Evolutionary conservation across 2,888 invertebrate genomes (phyloP).

Genomic region (Philonicus albiceps): DNA sequence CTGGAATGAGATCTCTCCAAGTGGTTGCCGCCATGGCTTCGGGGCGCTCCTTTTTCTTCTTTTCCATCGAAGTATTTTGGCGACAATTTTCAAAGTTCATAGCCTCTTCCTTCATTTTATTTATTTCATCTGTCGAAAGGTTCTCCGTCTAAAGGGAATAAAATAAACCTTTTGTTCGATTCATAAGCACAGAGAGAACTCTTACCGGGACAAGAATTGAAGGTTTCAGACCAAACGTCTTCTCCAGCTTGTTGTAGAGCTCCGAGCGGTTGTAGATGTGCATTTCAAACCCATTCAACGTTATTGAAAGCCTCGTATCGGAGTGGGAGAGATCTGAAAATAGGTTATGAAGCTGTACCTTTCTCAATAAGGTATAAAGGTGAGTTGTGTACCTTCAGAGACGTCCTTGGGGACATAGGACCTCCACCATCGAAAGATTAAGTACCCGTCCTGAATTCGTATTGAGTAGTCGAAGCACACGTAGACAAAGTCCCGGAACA

Average conservation of each 20-base stretch:
- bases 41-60: slow-evolving; percentile 67
- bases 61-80: slow-evolving; percentile 62
- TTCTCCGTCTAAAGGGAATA: slow-evolving; percentile 64
- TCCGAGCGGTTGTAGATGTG: slow-evolving; percentile 94
- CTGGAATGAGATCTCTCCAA: slow-evolving; percentile 96
- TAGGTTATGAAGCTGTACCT: slow-evolving; percentile 51
- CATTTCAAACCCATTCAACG: slow-evolving; percentile 92
- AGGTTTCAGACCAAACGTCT: slow-evolving; percentile 84
- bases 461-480: slow-evolving; percentile 93
- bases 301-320: slow-evolving; percentile 88
- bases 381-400: slow-evolving; percentile 77
- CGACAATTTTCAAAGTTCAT: slow-evolving; percentile 72
- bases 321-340: slow-evolving; percentile 90
- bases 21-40: slow-evolving; percentile 87
- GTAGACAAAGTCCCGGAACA: slow-evolving; percentile 95
- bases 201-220: slow-evolving; percentile 71
- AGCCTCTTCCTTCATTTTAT: slow-evolving; percentile 66
- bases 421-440: slow-evolving; percentile 98
- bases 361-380: neutral
- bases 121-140: slow-evolving; percentile 66
- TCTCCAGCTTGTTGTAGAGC: slow-evolving; percentile 85
- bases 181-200: neutral
- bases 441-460: slow-evolving; percentile 94
- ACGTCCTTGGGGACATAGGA: slow-evolving; percentile 94
- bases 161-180: neutral